phyloP scores from a whole-genome alignment of 1,140 invertebrate species.

The Nautilus pompilius region DNA sequence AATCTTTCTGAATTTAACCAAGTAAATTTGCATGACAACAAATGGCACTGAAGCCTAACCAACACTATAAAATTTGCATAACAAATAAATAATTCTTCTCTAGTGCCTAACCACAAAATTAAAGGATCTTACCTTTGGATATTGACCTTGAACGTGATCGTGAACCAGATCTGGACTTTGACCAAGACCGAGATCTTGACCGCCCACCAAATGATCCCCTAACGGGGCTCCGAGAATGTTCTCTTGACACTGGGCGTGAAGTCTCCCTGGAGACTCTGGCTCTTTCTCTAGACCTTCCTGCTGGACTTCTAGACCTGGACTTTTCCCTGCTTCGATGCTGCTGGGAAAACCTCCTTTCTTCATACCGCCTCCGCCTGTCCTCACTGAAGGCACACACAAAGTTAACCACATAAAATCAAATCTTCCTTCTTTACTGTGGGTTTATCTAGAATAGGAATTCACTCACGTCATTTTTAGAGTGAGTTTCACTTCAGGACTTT shows the following conservation, averaged over 20 bases:
- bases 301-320: constrained; percentile 9
- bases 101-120: too few species aligned
- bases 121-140: too few species aligned
- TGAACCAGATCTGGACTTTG: constrained; percentile 29
- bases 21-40: too few species aligned
- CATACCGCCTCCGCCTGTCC: constrained; percentile 23
- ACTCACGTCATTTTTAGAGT: too few species aligned
- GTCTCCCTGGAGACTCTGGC: constrained; percentile 10
- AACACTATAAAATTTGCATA: too few species aligned
- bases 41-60: too few species aligned
- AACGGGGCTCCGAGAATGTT: constrained; percentile 11
- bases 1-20: too few species aligned
- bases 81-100: too few species aligned
- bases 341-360: constrained; percentile 20
- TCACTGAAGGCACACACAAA: constrained; percentile 13
- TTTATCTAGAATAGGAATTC: too few species aligned
- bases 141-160: constrained; percentile 31
- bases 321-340: constrained; percentile 26
- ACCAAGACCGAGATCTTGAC: constrained; percentile 29
- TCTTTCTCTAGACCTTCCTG: constrained; percentile 9
- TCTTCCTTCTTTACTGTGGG: neutral
- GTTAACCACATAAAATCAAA: neutral
- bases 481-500: too few species aligned
- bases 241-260: constrained; percentile 9
- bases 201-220: constrained; percentile 13